Evolutionary conservation across 2,797 vertebrate species (phyloP).

Genomic region (Kryptolebias ocellatus): DNA sequence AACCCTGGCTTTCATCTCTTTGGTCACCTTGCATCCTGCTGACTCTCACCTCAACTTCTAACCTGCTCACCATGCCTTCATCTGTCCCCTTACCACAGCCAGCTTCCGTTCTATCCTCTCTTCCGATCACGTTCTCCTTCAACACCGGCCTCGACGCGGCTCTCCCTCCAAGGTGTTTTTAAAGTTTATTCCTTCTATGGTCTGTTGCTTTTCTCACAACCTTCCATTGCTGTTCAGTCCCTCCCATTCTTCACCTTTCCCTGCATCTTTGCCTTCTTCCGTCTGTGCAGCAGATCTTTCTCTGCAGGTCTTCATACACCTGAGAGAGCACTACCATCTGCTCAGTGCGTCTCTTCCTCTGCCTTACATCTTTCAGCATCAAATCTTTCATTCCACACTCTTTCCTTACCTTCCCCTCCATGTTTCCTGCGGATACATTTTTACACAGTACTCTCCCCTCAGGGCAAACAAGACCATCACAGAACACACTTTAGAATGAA

Average conservation of each 20-base stretch:
- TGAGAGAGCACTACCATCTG: constrained; percentile 70
- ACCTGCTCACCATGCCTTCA: constrained; percentile 52
- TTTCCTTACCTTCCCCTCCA: constrained; percentile 8
- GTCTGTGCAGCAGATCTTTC: constrained; percentile 66
- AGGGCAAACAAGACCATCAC: constrained; percentile 11
- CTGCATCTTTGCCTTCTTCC: constrained; percentile 52
- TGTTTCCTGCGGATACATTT: constrained; percentile 33
- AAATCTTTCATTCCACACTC: constrained; percentile 17
- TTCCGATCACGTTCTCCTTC: constrained; percentile 31
- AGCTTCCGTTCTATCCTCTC: constrained; percentile 46
- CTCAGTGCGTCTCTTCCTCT: constrained; percentile 47
- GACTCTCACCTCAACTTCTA: constrained; percentile 64
- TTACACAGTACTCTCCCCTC: constrained; percentile 19
- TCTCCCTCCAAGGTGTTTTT: constrained; percentile 14
- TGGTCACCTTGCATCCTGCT: constrained; percentile 57
- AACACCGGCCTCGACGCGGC: constrained; percentile 10
- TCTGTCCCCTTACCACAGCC: constrained; percentile 42
- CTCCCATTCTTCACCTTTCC: constrained; percentile 54
- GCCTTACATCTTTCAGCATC: constrained; percentile 36
- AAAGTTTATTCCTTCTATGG: constrained; percentile 21
- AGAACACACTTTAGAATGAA: constrained; percentile 3
- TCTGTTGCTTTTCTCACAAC: constrained; percentile 28
- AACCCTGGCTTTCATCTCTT: constrained; percentile 54
- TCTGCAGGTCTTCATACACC: constrained; percentile 67
- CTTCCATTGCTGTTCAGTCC: constrained; percentile 32